Evolutionary conservation across 2,888 invertebrate species (phyloP), one percentile per base, ranked within the genome.

Genomic region (Xestia sexstrigata): DNA sequence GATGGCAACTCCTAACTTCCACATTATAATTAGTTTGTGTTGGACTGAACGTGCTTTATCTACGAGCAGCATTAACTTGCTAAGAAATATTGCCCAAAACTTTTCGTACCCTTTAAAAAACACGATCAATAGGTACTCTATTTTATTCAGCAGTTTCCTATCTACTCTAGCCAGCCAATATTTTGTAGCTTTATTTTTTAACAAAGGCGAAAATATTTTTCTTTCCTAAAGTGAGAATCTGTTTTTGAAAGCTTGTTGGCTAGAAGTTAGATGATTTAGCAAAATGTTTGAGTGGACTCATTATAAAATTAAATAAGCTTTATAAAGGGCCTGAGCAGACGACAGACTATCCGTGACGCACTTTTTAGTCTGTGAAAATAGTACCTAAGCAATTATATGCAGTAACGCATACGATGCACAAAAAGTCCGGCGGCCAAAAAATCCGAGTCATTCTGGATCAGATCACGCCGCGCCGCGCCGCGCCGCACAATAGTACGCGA

Each of bases 1-100:
- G 11, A 35, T 35, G 20, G 15, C 5, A 60, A 58, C 63, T 23
- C 23, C 66, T 9, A 55, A 63, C 15, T 71, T 58, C 45, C 20
- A 35, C 0, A 35, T 39, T 7, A 5, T 79, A 42, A 35, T 80
- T 66, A 63, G 45, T 70, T 78, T 55, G 52, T 45, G 17, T 62
- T 78, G 20, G 13, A 66, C 49, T 45, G 17, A 45, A 55, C 81
- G 47, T 63, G 62, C 47, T 75, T 26, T 75, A 55, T 68, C 49
- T 47, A 20, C 11, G 11, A 47, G 11, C 1, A 39, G 26, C 26
- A 79, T 55, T 55, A 45, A 42, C 20, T 42, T 15, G n/a, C 15
- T n/a, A 67, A 62, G 52, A 81, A 62, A 55, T 74, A 74, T 67
- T 26, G 39, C 11, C 11, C 15, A 17, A 26, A 39, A 6, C 15